A percentile compares a stretch with the other conserved stretches of the same genome.
Evolutionary conservation across 2,888 invertebrate species (phyloP).

Genomic region (Pomacea canaliculata): DNA sequence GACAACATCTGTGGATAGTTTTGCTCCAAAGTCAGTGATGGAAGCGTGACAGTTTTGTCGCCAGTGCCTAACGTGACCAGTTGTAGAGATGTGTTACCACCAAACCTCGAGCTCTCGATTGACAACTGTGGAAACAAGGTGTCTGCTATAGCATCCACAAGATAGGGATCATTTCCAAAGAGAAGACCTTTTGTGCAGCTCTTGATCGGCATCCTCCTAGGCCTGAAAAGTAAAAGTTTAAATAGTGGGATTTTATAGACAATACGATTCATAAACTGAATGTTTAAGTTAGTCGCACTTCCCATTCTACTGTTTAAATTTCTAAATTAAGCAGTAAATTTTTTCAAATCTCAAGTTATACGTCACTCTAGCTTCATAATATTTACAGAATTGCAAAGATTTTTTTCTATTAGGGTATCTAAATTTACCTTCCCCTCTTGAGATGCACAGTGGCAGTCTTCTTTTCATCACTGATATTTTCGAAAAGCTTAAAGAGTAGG

Average conservation of each 20-base stretch:
- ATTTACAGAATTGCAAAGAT: too few species aligned
- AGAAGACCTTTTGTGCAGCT: slow-evolving; percentile 54
- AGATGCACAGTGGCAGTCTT: slow-evolving; percentile 34
- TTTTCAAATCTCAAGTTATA: too few species aligned
- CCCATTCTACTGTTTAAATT: not conserved
- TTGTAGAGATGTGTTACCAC: slow-evolving; percentile 60
- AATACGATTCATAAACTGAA: too few species aligned
- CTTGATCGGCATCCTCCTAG: slow-evolving; percentile 42
- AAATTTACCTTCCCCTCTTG: slow-evolving; percentile 46
- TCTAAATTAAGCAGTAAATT: too few species aligned
- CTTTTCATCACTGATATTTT: slow-evolving; percentile 67
- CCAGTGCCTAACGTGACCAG: slow-evolving; percentile 68
- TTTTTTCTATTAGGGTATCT: not conserved
- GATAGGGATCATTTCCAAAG: slow-evolving; percentile 72
- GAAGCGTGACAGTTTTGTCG: slow-evolving; percentile 69
- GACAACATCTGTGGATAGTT: slow-evolving; percentile 73
- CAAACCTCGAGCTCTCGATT: slow-evolving; percentile 48
- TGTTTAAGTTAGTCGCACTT: not conserved
- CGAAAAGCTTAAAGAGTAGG: slow-evolving; percentile 72
- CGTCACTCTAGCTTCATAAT: too few species aligned
- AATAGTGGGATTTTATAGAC: too few species aligned
- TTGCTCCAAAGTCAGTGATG: slow-evolving; percentile 70
- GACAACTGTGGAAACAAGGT: slow-evolving; percentile 69
- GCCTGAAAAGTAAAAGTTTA: slow-evolving; percentile 39
- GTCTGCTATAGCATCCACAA: slow-evolving; percentile 69